A percentile compares a stretch with the other conserved stretches of the same genome.
phyloP scores from a whole-genome alignment of 2,888 invertebrate genomes.

The Gandaritis pyraliata region DNA sequence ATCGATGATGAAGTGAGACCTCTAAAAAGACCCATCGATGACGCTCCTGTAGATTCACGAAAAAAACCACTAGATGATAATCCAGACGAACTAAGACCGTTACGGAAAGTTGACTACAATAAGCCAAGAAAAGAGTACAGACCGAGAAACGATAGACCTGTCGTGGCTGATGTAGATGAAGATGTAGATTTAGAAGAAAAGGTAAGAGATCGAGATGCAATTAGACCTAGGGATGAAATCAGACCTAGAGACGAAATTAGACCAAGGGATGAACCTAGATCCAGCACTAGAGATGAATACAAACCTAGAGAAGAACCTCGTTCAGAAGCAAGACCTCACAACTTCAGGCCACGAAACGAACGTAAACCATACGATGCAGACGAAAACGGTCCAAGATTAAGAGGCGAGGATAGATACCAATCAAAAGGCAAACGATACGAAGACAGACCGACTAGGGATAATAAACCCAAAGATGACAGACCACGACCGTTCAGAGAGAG shows the following conservation, averaged over 20 bases:
- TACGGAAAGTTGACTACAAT: too few species aligned
- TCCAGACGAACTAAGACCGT: neutral
- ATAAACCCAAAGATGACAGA: slow-evolving; percentile 56
- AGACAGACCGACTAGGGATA: slow-evolving; percentile 51
- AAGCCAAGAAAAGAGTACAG: slow-evolving; percentile 4
- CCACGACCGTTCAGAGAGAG: slow-evolving; percentile 62
- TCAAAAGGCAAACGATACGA: slow-evolving; percentile 61
- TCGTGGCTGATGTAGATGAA: slow-evolving; percentile 11
- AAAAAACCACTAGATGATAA: slow-evolving; percentile 2
- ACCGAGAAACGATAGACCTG: slow-evolving; percentile 43
- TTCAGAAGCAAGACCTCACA: slow-evolving; percentile 40
- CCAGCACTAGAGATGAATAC: slow-evolving; percentile 56
- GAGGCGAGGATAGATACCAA: slow-evolving; percentile 50
- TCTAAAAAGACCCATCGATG: neutral
- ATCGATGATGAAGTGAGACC: slow-evolving; percentile 3
- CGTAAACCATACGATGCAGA: slow-evolving; percentile 43
- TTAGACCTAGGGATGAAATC: slow-evolving; percentile 46
- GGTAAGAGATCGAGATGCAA: slow-evolving; percentile 47
- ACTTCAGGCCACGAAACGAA: slow-evolving; percentile 31
- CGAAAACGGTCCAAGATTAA: slow-evolving; percentile 43
- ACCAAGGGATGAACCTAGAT: slow-evolving; percentile 47
- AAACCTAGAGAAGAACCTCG: slow-evolving; percentile 57
- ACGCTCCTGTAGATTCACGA: neutral
- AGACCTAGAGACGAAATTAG: slow-evolving; percentile 52
- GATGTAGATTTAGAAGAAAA: slow-evolving; percentile 48